Percentiles rank a stretch among this genome's conserved stretches.
Conservation (phyloP, 2,888 invertebrate species). For the Synergus laeviventris region DNA sequence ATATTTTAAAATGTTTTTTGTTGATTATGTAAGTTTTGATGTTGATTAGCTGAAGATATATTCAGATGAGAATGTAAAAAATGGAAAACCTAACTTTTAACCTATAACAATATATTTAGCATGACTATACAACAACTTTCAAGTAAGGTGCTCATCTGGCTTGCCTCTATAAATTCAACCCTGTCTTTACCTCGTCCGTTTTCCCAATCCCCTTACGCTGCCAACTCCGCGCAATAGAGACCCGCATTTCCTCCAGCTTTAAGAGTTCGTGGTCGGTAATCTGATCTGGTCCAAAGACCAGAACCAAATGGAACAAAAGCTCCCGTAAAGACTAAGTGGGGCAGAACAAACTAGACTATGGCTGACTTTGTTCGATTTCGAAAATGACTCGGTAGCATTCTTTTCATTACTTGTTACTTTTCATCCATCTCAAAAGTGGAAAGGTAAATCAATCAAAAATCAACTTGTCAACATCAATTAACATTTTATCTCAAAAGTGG, state of each 20-base stretch:
- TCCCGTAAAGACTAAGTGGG: conserved; percentile 61
- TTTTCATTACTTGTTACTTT: background rate
- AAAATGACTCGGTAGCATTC: background rate
- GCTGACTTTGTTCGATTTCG: conserved; percentile 9
- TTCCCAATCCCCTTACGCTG: conserved; percentile 62
- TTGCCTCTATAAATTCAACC: conserved; percentile 8
- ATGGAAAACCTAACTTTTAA: conserved; percentile 4
- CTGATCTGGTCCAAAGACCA: conserved; percentile 66
- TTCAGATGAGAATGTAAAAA: background rate
- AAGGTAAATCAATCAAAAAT: background rate
- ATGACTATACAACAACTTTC: conserved; percentile 5
- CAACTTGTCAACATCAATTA: background rate
- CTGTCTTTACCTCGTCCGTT: conserved; percentile 32
- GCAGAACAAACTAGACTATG: conserved; percentile 61
- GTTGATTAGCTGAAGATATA: background rate
- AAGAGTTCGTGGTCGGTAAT: conserved; percentile 66
- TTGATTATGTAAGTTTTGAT: too few relatives aligned
- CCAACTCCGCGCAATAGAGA: conserved; percentile 67
- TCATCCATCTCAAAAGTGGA: background rate
- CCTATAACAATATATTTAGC: background rate
- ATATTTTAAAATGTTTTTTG: too few relatives aligned
- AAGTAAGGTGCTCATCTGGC: conserved; percentile 25
- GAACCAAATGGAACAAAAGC: conserved; percentile 66
- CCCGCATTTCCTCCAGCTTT: conserved; percentile 64
- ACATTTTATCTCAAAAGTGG: background rate